These are phyloP conservation scores for Struthio camelus DNA, from an alignment of 2,113 vertebrate species.

Conservation along the genomic window DNA sequence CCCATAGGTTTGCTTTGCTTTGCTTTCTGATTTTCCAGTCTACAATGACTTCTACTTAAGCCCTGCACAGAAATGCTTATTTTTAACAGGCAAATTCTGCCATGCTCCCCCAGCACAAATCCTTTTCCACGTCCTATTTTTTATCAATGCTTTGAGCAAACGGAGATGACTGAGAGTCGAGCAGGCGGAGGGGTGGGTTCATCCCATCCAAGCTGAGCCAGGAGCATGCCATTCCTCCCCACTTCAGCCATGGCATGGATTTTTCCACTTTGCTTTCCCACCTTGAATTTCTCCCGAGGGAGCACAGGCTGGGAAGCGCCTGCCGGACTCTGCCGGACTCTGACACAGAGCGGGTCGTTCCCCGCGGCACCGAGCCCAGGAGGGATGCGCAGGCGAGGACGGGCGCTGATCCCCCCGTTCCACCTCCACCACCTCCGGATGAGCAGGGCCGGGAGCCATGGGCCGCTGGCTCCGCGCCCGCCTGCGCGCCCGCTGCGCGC, in stretches of 20 bases:
- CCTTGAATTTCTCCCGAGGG: background rate
- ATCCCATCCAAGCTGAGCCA: background rate
- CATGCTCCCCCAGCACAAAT: no score
- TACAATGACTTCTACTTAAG: background rate
- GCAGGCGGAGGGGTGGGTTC: background rate
- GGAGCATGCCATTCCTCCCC: background rate
- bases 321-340: background rate
- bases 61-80: background rate
- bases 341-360: background rate
- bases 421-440: background rate
- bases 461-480: no score
- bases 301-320: background rate
- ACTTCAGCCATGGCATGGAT: background rate
- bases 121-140: no score
- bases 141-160: background rate
- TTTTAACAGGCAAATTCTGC: no score
- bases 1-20: background rate
- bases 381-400: background rate
- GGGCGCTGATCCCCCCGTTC: no score
- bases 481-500: no score
- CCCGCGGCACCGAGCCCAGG: background rate
- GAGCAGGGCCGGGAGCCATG: rapidly evolving
- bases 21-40: background rate
- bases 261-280: background rate
- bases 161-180: no score